Conservation (phyloP, 2,888 invertebrate genomes). For the Troglohyphantes excavatus region DNA sequence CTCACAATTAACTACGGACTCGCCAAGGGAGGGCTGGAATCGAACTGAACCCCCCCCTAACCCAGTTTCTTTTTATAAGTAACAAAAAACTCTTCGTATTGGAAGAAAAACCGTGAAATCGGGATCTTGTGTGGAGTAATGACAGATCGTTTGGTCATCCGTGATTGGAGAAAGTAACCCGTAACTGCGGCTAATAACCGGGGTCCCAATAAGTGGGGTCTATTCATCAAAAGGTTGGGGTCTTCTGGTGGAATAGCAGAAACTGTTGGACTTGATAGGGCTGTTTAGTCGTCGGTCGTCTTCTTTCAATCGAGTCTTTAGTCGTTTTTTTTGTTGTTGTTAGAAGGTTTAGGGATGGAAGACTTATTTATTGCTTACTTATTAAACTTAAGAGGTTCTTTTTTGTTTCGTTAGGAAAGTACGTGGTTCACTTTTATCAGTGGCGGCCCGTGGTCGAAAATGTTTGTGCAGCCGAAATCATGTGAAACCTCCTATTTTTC, state of each 20-base stretch:
- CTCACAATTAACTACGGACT: constrained; percentile 17
- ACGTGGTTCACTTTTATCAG: no score
- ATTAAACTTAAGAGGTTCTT: not conserved
- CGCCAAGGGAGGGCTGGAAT: not conserved
- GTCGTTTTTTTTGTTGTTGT: constrained; percentile 26
- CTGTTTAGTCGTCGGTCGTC: constrained; percentile 43
- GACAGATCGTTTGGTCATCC: constrained; percentile 35
- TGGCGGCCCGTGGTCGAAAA: no score
- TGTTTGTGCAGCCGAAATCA: no score
- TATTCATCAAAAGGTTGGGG: constrained; percentile 51
- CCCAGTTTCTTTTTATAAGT: not conserved
- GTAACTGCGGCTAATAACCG: constrained; percentile 71
- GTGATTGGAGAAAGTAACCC: constrained; percentile 22
- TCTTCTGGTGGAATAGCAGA: constrained; percentile 45
- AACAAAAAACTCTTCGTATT: not conserved
- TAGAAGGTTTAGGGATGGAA: not conserved
- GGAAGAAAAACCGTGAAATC: constrained; percentile 32
- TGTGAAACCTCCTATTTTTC: no score
- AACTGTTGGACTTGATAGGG: constrained; percentile 43
- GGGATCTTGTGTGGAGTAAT: constrained; percentile 30
- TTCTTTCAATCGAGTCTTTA: constrained; percentile 37
- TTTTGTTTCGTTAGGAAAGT: no score
- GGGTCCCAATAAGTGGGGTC: constrained; percentile 50
- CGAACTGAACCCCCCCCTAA: no score
- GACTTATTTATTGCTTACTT: constrained; percentile 13